Percentiles rank a stretch among this genome's conserved stretches.
phyloP scores from a whole-genome alignment of 1,140 invertebrate genomes.

The Limonius californicus region DNA sequence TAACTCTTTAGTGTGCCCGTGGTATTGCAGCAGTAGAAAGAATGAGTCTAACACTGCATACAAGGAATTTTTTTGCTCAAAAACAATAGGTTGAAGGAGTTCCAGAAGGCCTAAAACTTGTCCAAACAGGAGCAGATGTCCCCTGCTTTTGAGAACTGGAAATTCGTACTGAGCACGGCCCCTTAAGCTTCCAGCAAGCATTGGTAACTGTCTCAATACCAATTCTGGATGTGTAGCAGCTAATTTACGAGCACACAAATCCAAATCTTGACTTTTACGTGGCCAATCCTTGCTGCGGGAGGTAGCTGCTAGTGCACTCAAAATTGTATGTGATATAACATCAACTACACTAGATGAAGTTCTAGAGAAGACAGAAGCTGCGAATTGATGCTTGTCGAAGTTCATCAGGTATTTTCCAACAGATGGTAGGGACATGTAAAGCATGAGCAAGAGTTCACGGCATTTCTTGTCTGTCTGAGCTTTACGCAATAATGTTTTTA shows the following conservation, averaged over 20 bases:
- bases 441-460: slow-evolving; percentile 52
- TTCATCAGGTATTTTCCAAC: slow-evolving; percentile 36
- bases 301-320: slow-evolving; percentile 70
- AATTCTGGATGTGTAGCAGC: slow-evolving; percentile 80
- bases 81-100: slow-evolving; percentile 74
- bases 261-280: slow-evolving; percentile 69
- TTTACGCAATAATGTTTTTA: slow-evolving; percentile 27
- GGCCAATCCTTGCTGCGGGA: slow-evolving; percentile 64
- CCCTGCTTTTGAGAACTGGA: slow-evolving; percentile 65
- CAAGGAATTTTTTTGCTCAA: slow-evolving; percentile 46
- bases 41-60: slow-evolving; percentile 48
- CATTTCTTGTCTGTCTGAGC: slow-evolving; percentile 28
- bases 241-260: slow-evolving; percentile 74
- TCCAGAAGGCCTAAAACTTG: slow-evolving; percentile 77
- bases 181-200: slow-evolving; percentile 77
- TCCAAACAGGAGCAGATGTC: slow-evolving; percentile 72
- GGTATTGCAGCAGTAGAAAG: slow-evolving; percentile 56
- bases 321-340: slow-evolving; percentile 72
- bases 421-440: slow-evolving; percentile 56
- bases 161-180: slow-evolving; percentile 75
- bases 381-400: slow-evolving; percentile 9
- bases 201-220: slow-evolving; percentile 78
- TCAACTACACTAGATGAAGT: slow-evolving; percentile 61
- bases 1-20: slow-evolving; percentile 62
- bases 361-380: slow-evolving; percentile 25